Evolutionary conservation across 1,140 invertebrate genomes (phyloP), one percentile per base, ranked within the genome.

Genomic region (Drosophila kepulauana): DNA sequence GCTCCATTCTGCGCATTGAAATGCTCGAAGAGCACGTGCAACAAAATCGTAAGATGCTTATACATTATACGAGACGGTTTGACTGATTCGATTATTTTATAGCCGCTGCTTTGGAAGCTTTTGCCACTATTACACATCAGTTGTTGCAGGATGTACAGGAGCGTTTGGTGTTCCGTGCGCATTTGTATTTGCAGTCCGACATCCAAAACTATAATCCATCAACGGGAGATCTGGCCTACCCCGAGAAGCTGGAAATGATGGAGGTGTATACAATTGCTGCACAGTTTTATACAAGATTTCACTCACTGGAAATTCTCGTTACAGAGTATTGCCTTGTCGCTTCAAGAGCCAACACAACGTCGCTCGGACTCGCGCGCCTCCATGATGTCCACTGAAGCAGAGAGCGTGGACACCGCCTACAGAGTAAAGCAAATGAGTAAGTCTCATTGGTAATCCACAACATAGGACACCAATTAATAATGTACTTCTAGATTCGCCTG

Each of bases 161-260:
- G 91, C 93, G 99, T 75, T 94, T 99, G 7, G 98, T 99, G 6
- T 99, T 99, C 92, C 94, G 99, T 52, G 97, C 98, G 1, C 97
- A 99, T 93, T 95, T 99, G 59, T 99, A 99, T 92, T 95, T 99
- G 49, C 95, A 97, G 64, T 96, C 96, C 1, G 99, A 99, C 93
- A 98, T 99, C 77, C 93, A 97, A 25, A 95, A 96, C 68, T 98
- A 98, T 92, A 95, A 96, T 74, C 97, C 99, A 7, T 98, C 98
- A 11, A 95, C 97, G 11, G 99, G 99, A 0, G 99, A 99, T 94
- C 93, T 99, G 48, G 98, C 98, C 0, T 99, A 99, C 94, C 99
- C 99, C 0, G 97, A 99, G 82, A 99, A 99, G 93, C 93, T 99
- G 15, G 95, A 98, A 92, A 99, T 99, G 97, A 99, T 99, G 98